Percentiles rank a stretch among this genome's conserved stretches.
phyloP scores from a whole-genome alignment of 2,888 invertebrate species.

The Digitonthophagus gazella region DNA sequence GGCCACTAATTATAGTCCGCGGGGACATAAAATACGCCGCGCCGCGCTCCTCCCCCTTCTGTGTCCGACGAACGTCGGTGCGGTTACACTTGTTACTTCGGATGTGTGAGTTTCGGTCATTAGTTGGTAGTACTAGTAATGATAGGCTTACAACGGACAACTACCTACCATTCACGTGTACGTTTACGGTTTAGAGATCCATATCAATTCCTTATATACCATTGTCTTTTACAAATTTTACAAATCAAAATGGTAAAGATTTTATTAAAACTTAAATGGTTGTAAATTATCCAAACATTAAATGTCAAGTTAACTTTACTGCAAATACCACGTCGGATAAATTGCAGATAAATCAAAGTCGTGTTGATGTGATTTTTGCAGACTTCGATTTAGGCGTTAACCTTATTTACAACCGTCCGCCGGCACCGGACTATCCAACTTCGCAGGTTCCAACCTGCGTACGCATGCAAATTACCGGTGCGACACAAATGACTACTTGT shows the following conservation, averaged over 20 bases:
- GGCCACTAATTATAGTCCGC: slow-evolving; percentile 42
- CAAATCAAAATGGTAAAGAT: not conserved
- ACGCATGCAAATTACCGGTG: slow-evolving; percentile 13
- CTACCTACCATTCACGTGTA: slow-evolving; percentile 1
- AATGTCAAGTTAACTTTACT: slow-evolving; percentile 5
- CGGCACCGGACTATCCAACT: not conserved
- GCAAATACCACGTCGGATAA: slow-evolving; percentile 9
- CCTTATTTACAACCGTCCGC: slow-evolving; percentile 9
- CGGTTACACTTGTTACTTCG: slow-evolving; percentile 32
- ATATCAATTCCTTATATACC: slow-evolving; percentile 4
- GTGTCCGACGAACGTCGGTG: not conserved
- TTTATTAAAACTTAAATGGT: not conserved
- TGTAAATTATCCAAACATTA: not conserved
- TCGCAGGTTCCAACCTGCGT: not conserved
- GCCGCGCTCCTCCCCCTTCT: slow-evolving; percentile 38
- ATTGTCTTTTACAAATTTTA: slow-evolving; percentile 15
- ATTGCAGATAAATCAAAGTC: slow-evolving; percentile 18
- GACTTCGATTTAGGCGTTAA: not conserved
- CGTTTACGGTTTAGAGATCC: slow-evolving; percentile 10
- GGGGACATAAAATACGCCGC: slow-evolving; percentile 42
- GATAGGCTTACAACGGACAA: slow-evolving; percentile 12
- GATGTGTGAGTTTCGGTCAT: slow-evolving; percentile 30
- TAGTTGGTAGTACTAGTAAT: slow-evolving; percentile 25
- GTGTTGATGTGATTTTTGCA: not conserved
- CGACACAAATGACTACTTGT: slow-evolving; percentile 31